Conservation (phyloP, 30 jellyfish, hydroid and myxozoan species). For the Cassiopea xamachana region DNA sequence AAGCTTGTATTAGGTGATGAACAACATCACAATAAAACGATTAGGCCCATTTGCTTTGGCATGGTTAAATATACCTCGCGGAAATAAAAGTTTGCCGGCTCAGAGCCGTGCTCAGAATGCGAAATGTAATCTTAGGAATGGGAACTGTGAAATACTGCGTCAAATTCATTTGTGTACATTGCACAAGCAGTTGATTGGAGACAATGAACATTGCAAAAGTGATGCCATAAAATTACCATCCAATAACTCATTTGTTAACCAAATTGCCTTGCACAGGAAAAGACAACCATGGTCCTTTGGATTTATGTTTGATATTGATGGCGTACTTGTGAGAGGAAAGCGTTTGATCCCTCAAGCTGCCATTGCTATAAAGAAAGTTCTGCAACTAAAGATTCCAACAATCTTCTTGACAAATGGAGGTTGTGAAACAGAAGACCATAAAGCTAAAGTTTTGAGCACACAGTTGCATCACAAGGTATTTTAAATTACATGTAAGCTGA, state of each 20-base stretch:
- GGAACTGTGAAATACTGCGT: neutral
- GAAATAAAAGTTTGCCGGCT: neutral
- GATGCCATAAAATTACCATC: constrained; percentile 13
- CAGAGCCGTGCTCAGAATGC: neutral
- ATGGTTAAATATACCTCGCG: neutral
- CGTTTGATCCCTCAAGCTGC: constrained; percentile 85
- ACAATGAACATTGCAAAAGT: neutral
- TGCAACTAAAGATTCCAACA: constrained; percentile 67
- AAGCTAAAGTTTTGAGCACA: constrained; percentile 66
- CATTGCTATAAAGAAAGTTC: constrained; percentile 76
- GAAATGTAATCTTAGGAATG: neutral
- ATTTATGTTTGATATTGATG: constrained; percentile 92
- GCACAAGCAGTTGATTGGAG: neutral
- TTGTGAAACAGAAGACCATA: constrained; percentile 95
- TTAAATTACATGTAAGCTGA: neutral
- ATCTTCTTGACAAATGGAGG: constrained; percentile 91
- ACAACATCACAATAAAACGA: neutral
- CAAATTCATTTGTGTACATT: neutral
- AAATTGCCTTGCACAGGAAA: neutral
- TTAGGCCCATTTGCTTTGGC: neutral
- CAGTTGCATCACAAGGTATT: constrained; percentile 76
- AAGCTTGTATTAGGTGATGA: neutral
- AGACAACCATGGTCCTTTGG: constrained; percentile 54
- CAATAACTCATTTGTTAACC: neutral
- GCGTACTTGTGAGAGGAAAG: constrained; percentile 93